phyloP scores from a whole-genome alignment of 2,888 invertebrate genomes.

The Lasioglossum malachurum region DNA sequence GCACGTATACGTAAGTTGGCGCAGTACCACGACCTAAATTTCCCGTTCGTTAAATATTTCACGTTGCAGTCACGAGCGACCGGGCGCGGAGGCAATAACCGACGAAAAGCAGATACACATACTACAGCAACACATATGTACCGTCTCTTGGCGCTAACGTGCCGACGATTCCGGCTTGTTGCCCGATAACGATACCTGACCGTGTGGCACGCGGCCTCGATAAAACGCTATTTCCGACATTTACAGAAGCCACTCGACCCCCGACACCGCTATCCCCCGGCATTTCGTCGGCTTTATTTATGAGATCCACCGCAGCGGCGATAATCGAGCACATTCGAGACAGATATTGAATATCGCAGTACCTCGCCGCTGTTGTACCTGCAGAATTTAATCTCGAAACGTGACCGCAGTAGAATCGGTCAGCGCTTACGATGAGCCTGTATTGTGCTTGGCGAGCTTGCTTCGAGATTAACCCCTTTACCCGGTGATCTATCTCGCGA shows the following conservation, averaged over 20 bases:
- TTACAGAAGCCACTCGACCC: constrained; percentile 30
- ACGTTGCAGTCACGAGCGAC: constrained; percentile 44
- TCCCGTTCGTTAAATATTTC: constrained; percentile 65
- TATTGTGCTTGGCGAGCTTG: not conserved
- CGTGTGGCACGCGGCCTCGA: constrained; percentile 20
- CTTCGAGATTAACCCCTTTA: not conserved
- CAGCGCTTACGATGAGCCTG: not conserved
- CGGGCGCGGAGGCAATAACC: constrained; percentile 22
- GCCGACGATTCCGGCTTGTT: constrained; percentile 38
- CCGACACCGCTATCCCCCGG: constrained; percentile 8
- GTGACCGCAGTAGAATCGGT: not conserved
- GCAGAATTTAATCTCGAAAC: constrained; percentile 11
- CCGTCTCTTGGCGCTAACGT: constrained; percentile 16
- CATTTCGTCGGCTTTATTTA: constrained; percentile 39
- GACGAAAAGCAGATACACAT: constrained; percentile 34
- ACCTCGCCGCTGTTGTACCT: not conserved
- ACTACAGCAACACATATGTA: not conserved
- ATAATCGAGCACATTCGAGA: not conserved
- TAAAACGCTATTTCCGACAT: constrained; percentile 44
- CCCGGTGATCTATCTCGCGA: not conserved
- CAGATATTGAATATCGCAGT: not conserved
- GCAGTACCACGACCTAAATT: constrained; percentile 65
- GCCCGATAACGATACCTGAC: constrained; percentile 37
- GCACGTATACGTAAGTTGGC: constrained; percentile 50
- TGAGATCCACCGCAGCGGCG: not conserved